Base-by-base conservation (phyloP, 2,888 invertebrate genomes). In the Hanleya hanleyi region DNA sequence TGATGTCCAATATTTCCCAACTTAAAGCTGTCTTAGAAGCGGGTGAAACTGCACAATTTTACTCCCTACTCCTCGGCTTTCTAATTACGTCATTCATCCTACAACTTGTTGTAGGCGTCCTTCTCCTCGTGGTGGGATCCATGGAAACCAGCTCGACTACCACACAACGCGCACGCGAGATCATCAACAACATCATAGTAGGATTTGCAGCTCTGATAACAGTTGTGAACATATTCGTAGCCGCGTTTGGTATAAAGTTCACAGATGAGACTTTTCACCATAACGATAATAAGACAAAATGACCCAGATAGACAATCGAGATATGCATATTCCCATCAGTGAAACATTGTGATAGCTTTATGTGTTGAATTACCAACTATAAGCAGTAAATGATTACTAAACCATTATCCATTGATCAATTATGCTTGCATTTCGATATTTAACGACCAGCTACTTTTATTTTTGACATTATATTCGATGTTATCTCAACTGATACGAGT, bases 1-100 rank as follows among this genome's bases (percentile, higher is more conserved):
- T 86, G 41, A 81, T 84, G 78, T 83, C 86, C 15, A 86, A 84
- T 61, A 82, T 83, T 9, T 80, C 83, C 22, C 84, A 86, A 70
- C 74, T 86, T 36, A 86, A 83, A 70, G 73, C 82, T 2, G 62
- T 84, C 32, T 61, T 83, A 5, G 75, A 76, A 12, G 69, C 77
- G 4, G 76, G 77, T 32, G 22, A 22, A n/a, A 22, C 3, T 7
- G 47, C 47, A 1, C 36, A n/a, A 22, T 35, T n/a, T 35, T n/a
- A 64, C 64, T 12, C 35, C 47, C 18, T 47, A 18, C 18, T 47
- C 47, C 2, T 47, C 22, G 47, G 47, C 3, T 47, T 47, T 22
- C 47, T 47, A n/a, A 47, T 71, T 22, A 61, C 74, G 37, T 81
- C 81, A 35, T 76, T 81, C 22, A n/a, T 69, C 6, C 73, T 77